These are phyloP conservation scores for Parazoanthus swiftii DNA, from an alignment of 92 coral and sea anemone genomes.

Conservation along the genomic window DNA sequence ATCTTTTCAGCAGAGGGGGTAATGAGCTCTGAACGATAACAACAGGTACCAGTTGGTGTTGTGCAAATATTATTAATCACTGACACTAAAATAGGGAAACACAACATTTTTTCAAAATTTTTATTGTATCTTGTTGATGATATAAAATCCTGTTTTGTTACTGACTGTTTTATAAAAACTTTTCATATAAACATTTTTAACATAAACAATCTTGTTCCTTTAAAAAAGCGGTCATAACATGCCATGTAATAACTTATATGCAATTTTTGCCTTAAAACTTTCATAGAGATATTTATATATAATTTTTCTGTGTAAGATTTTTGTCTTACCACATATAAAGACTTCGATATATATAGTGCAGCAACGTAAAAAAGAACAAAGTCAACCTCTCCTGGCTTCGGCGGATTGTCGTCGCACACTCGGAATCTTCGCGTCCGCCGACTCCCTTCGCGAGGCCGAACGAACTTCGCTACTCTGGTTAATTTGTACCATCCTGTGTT, in stretches of 20 bases:
- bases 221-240: not conserved
- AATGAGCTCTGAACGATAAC: too few relatives aligned
- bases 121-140: constrained; percentile 13
- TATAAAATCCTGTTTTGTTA: constrained; percentile 13
- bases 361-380: too few relatives aligned
- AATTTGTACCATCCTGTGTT: constrained; percentile 83
- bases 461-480: constrained; percentile 75
- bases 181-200: not conserved
- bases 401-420: constrained; percentile 25
- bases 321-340: too few relatives aligned
- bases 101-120: not conserved
- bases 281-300: too few relatives aligned
- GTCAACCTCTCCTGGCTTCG: constrained; percentile 27
- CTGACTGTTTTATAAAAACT: constrained; percentile 33
- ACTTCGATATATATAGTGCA: not conserved
- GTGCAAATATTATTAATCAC: not conserved
- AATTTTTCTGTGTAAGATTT: not conserved
- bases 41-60: not conserved
- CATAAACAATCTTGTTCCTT: not conserved
- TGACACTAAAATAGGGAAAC: constrained; percentile 8
- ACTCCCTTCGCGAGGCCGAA: constrained; percentile 31
- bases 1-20: not conserved
- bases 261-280: not conserved
- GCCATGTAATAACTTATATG: not conserved
- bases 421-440: constrained; percentile 30